These are phyloP conservation scores for Notocelia uddmanniana DNA, from an alignment of 2,888 invertebrate genomes.

Conservation along the genomic window DNA sequence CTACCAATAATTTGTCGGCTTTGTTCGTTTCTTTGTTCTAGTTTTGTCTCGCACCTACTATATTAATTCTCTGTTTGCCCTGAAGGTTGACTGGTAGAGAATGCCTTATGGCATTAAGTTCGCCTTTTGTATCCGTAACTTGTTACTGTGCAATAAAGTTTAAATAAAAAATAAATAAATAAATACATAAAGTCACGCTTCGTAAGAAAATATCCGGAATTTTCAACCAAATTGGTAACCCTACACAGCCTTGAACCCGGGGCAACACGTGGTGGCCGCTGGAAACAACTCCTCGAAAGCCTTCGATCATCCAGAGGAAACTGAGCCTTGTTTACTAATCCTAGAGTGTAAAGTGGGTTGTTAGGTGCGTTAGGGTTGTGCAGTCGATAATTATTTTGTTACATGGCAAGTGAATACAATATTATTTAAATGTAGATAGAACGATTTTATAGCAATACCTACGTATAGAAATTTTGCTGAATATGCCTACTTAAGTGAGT, in stretches of 20 bases:
- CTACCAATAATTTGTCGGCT: too few species aligned
- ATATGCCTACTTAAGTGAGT: not conserved
- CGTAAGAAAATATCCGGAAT: not conserved
- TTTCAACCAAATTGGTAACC: constrained; percentile 50
- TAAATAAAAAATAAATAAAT: too few species aligned
- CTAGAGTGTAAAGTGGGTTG: constrained; percentile 64
- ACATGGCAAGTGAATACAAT: constrained; percentile 2
- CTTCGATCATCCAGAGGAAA: constrained; percentile 59
- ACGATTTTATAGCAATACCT: not conserved
- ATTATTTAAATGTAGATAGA: not conserved
- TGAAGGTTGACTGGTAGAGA: too few species aligned
- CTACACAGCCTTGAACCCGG: constrained; percentile 74
- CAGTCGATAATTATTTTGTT: constrained; percentile 39
- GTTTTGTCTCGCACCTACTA: too few species aligned
- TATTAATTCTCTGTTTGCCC: too few species aligned
- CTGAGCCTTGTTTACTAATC: constrained; percentile 59
- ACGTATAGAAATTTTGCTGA: not conserved
- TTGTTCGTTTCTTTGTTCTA: too few species aligned
- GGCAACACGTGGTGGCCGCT: constrained; percentile 73
- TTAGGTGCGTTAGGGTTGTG: constrained; percentile 49
- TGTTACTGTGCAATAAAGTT: too few species aligned
- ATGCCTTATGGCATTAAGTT: too few species aligned
- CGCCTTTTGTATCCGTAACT: too few species aligned
- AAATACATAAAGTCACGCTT: not conserved
- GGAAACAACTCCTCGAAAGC: constrained; percentile 65